phyloP scores from a whole-genome alignment of 2,888 invertebrate species.

The Carpatolechia fugitivella region DNA sequence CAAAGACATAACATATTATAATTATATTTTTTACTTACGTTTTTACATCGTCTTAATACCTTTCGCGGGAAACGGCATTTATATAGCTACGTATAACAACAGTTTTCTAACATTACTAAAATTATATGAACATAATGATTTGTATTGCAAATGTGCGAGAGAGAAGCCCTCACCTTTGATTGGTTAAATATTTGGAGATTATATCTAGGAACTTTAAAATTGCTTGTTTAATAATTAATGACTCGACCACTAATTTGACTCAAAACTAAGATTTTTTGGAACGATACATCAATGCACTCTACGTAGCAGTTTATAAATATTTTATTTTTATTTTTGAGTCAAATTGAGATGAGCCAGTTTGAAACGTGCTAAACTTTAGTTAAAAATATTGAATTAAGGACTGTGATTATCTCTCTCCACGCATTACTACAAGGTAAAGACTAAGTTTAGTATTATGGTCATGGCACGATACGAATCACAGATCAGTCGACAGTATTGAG shows the following conservation, averaged over 20 bases:
- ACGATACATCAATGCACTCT: too few relatives aligned
- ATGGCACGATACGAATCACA: slow-evolving; percentile 14
- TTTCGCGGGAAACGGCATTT: slow-evolving; percentile 8
- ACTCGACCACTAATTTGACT: too few relatives aligned
- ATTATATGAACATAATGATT: not conserved
- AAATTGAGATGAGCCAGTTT: too few relatives aligned
- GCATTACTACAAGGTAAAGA: not conserved
- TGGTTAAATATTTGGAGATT: not conserved
- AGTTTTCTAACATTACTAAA: not conserved
- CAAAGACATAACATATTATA: not conserved
- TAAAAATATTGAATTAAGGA: too few relatives aligned
- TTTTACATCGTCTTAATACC: slow-evolving; percentile 15
- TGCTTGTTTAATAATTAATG: too few relatives aligned
- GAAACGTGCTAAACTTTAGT: too few relatives aligned
- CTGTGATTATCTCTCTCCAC: not conserved
- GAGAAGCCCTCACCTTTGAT: not conserved
- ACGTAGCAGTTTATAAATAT: too few relatives aligned
- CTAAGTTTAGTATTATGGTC: not conserved
- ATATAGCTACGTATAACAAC: not conserved
- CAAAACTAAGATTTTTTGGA: too few relatives aligned
- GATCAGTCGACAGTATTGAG: slow-evolving; percentile 1
- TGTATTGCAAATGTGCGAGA: not conserved
- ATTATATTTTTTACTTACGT: slow-evolving; percentile 17
- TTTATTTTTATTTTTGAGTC: too few relatives aligned
- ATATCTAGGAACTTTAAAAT: too few relatives aligned